Evolutionary conservation across 2,888 invertebrate genomes (phyloP).

Genomic region (Nebria salina): DNA sequence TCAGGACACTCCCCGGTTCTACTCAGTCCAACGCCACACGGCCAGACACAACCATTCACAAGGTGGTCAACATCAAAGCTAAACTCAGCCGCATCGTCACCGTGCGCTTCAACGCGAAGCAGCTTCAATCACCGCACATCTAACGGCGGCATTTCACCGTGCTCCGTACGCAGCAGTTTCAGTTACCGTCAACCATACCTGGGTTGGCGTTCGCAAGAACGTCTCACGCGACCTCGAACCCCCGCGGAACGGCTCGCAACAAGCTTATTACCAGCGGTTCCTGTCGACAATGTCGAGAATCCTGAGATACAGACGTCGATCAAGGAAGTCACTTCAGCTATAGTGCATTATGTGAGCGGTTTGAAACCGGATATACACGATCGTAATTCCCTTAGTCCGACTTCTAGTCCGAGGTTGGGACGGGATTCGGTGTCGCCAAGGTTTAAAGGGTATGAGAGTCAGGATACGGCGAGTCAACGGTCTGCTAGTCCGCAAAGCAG

Average conservation of each 20-base stretch:
- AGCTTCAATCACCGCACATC: constrained; percentile 73
- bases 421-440: constrained; percentile 50
- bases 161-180: constrained; percentile 77
- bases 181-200: constrained; percentile 89
- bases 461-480: constrained; percentile 56
- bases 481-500: constrained; percentile 65
- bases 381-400: constrained; percentile 33
- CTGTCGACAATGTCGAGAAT: constrained; percentile 57
- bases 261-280: constrained; percentile 68
- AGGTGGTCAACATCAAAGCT: constrained; percentile 80
- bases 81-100: constrained; percentile 78
- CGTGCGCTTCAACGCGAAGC: constrained; percentile 77
- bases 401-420: constrained; percentile 44
- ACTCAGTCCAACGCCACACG: constrained; percentile 60
- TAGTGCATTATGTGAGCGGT: constrained; percentile 88
- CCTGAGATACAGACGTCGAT: constrained; percentile 85
- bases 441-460: constrained; percentile 52
- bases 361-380: constrained; percentile 66
- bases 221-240: constrained; percentile 80
- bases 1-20: constrained; percentile 59
- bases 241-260: constrained; percentile 85
- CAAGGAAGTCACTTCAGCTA: constrained; percentile 92
- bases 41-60: constrained; percentile 64
- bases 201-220: constrained; percentile 88
- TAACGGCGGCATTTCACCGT: constrained; percentile 71